These are phyloP conservation scores for Idris sp. DNA, from an alignment of 1,140 invertebrate genomes.

Conservation along the genomic window DNA sequence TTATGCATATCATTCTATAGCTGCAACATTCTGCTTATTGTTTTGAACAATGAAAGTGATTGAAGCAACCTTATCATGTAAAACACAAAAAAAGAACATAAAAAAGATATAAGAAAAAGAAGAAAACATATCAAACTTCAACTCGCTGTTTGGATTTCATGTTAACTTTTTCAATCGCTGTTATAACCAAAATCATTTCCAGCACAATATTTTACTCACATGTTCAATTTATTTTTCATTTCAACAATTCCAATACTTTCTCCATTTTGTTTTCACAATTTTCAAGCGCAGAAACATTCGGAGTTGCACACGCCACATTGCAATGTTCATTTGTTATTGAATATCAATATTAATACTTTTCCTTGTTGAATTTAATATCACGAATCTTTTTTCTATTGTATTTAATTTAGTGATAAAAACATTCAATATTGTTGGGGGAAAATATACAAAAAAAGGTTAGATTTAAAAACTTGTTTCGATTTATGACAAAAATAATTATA, in stretches of 20 bases:
- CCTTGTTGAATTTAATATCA: neutral
- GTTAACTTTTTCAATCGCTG: slow-evolving; percentile 18
- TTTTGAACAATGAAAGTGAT: neutral
- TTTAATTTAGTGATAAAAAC: too few relatives aligned
- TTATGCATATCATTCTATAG: neutral
- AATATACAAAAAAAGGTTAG: too few relatives aligned
- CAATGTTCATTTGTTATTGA: neutral
- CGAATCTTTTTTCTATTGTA: neutral
- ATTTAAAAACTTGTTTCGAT: too few relatives aligned
- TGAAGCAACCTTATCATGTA: neutral
- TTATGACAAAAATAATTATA: neutral
- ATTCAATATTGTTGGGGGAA: too few relatives aligned
- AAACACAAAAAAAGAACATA: neutral
- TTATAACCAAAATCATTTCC: slow-evolving; percentile 10
- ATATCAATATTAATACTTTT: slow-evolving; percentile 4
- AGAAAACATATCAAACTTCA: slow-evolving; percentile 11
- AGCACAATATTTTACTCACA: slow-evolving; percentile 7
- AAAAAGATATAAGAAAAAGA: too few relatives aligned
- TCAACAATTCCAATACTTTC: slow-evolving; percentile 6
- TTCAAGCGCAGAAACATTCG: slow-evolving; percentile 5
- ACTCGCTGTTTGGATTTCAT: slow-evolving; percentile 8
- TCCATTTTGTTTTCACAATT: slow-evolving; percentile 9
- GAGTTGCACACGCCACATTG: neutral
- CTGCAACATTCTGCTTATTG: slow-evolving; percentile 5
- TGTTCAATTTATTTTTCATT: slow-evolving; percentile 30